Base-by-base conservation (phyloP, 1,140 invertebrate species). In the Zaprionus taronus region DNA sequence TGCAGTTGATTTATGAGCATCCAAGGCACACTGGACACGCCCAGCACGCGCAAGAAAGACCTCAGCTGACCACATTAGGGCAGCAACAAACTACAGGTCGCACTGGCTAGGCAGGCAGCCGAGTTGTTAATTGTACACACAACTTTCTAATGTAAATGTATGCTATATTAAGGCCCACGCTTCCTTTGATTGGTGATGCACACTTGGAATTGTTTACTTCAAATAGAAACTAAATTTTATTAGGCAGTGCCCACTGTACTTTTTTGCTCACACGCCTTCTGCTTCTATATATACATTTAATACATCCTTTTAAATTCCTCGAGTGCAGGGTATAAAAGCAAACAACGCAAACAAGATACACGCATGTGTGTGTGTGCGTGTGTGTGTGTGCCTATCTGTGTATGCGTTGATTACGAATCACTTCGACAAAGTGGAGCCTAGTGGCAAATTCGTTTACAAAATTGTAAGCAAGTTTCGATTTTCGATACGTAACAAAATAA, bases 1-100 rank as follows among this genome's bases (percentile, higher is more conserved):
- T 26, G 61, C 44, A 77, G 65, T 85, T 86, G 77, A 85, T 83
- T 86, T 86, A 87, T 83, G 77, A 74, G 62, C 79, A 62, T 22
- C 47, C 61, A 67, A 26, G 34, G 38, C 24, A 61, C 44, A 24
- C 20, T 14, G 22, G 11, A 51, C 47, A 51, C 20, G 49, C 9
- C 41, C 41, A 17, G 47, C 14, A 36, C 12, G 14, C 28, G 22
- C n/a, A 17, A n/a, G 12, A 15, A 28, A 34, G 44, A 26, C 20
- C 22, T 49, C 49, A 61, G 60, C 70, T 82, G 65, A 75, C 80
- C 80, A 76, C 70, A 81, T 56, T 14, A 36, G 34, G 57, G 12
- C 53, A 34, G 17, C 38, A 26, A 14, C 9, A 22, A n/a, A 26
- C 47, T 65, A 34, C 28, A 63, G 57, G 53, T 17, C 41, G 72